Evolutionary conservation across 2,888 invertebrate species (phyloP), one percentile per base, ranked within the genome.

Genomic region (Palloptera scutellata): DNA sequence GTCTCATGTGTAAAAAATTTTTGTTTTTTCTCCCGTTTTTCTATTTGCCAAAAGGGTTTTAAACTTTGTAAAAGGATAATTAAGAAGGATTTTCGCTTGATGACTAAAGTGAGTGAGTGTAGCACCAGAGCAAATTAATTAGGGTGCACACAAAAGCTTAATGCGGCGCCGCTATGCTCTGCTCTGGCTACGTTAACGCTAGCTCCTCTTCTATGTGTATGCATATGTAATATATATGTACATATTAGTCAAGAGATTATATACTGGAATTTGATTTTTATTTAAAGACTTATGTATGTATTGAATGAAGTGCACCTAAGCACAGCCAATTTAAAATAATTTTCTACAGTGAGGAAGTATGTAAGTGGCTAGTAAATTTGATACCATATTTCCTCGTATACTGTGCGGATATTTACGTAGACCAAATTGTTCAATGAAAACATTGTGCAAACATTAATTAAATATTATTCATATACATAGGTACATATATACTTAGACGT

Each of bases 61-160:
- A 58, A 48, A 70, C 67, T 70, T 74, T 67, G 71, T 67, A 67
- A 73, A 61, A 66, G 61, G 70, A 73, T 74, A 77, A 78, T 78
- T 78, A 77, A 71, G 73, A 70, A 67, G 78, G 78, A 78, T 77
- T 78, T 78, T 78, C 73, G 75, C 66, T 70, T 72, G 75, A 74
- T 75, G 68, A 67, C 60, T 66, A 70, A 72, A 71, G 69, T n/a
- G n/a, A n/a, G n/a, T n/a, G n/a, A n/a, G n/a, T 69, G 69, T 40
- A 40, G 11, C 59, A 42, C 43, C 9, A 42, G 6, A 30, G 60
- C 9, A 48, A 11, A 45, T 61, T 61, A 61, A 61, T 48, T 43
- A 48, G 60, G 48, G 51, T 48, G n/a, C n/a, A 30, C 30, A 30
- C 30, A 30, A 30, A 30, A 30, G 30, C 30, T 30, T 30, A 30